These are phyloP conservation scores for Trichogramma pretiosum DNA, from an alignment of 1,140 invertebrate genomes.

Conservation along the genomic window DNA sequence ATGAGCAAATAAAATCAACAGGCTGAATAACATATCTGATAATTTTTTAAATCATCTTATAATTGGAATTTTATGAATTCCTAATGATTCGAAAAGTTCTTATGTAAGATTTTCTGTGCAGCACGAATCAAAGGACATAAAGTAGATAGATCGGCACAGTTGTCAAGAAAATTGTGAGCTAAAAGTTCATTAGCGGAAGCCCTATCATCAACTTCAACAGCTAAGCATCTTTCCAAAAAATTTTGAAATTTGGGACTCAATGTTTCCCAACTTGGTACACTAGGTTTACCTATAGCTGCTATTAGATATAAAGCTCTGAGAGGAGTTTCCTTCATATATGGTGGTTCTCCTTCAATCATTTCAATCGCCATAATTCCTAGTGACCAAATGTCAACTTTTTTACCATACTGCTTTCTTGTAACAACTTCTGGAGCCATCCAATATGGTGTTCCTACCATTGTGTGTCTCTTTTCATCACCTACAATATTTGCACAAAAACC, in stretches of 20 bases:
- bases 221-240: conserved; percentile 84
- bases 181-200: conserved; percentile 78
- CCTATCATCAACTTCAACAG: conserved; percentile 84
- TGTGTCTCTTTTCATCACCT: conserved; percentile 89
- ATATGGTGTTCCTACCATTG: conserved; percentile 88
- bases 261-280: conserved; percentile 75
- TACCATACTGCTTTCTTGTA: conserved; percentile 72
- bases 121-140: conserved; percentile 86
- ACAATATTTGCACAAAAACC: conserved; percentile 91
- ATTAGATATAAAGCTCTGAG: conserved; percentile 91
- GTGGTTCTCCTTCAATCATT: conserved; percentile 95
- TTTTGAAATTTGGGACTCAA: conserved; percentile 68
- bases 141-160: conserved; percentile 74
- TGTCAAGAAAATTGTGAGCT: conserved; percentile 79
- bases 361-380: conserved; percentile 97
- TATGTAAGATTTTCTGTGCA: conserved; percentile 70
- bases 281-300: conserved; percentile 87
- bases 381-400: conserved; percentile 94
- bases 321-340: conserved; percentile 66
- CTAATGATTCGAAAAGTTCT: conserved; percentile 33
- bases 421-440: conserved; percentile 85
- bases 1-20: conserved; percentile 2
- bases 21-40: not conserved
- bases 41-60: conserved; percentile 4
- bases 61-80: too few relatives aligned